Conservation (phyloP, 2,888 invertebrate genomes). For the Syrphus vitripennis region DNA sequence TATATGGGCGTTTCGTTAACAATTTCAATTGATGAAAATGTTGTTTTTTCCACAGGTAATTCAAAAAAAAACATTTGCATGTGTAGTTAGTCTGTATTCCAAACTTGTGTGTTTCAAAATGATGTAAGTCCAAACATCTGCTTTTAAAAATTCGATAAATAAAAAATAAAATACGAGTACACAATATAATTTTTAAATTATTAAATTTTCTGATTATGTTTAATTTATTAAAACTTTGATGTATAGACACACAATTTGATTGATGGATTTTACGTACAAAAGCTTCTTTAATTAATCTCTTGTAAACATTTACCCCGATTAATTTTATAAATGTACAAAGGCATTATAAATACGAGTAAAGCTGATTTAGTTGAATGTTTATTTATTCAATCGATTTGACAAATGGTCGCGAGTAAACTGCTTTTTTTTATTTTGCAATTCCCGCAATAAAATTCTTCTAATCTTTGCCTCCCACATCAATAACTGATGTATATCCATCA, state of each 20-base stretch:
- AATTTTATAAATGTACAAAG: background rate
- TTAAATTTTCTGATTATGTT: background rate
- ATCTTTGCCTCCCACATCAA: too few relatives aligned
- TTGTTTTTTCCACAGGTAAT: too few relatives aligned
- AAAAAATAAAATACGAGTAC: too few relatives aligned
- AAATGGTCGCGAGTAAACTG: background rate
- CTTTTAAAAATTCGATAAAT: too few relatives aligned
- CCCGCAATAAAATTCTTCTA: background rate
- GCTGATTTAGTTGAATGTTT: too few relatives aligned
- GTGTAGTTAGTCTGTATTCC: too few relatives aligned
- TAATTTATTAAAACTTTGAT: background rate
- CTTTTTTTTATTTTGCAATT: background rate
- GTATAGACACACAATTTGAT: background rate
- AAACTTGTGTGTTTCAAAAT: too few relatives aligned
- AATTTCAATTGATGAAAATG: too few relatives aligned
- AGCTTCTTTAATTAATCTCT: background rate
- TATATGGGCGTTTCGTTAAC: too few relatives aligned
- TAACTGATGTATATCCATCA: background rate
- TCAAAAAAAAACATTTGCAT: too few relatives aligned
- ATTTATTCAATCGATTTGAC: background rate
- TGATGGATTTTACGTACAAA: background rate
- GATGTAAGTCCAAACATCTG: too few relatives aligned
- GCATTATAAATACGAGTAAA: background rate
- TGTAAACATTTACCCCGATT: background rate
- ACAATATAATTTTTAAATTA: background rate